Evolutionary conservation across 2,113 vertebrate species (phyloP).

Genomic region (Centropus unirufus): DNA sequence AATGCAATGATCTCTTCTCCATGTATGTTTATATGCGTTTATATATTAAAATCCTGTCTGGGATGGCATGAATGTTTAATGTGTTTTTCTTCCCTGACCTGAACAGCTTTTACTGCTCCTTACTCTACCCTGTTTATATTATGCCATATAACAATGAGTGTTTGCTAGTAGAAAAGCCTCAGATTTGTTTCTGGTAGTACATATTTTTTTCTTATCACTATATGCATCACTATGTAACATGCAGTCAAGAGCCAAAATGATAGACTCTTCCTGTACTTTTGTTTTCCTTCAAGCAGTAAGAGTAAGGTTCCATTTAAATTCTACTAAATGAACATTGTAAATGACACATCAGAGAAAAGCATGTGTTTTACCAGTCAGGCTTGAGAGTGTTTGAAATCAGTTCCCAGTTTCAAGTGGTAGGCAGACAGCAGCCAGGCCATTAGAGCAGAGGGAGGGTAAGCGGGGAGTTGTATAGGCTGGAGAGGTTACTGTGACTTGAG

Average conservation of each 20-base stretch:
- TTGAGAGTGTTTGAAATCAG: slow-evolving; percentile 4
- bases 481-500: background rate
- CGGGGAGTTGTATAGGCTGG: background rate
- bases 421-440: background rate
- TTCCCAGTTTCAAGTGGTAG: background rate
- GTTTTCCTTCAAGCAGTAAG: background rate
- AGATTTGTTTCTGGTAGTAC: background rate
- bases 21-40: background rate
- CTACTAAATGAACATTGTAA: background rate
- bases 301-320: background rate
- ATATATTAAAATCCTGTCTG: background rate
- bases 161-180: slow-evolving; percentile 1
- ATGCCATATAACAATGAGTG: background rate
- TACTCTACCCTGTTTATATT: background rate
- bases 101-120: background rate
- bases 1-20: background rate
- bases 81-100: background rate
- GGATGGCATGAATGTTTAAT: background rate
- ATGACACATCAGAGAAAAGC: slow-evolving; percentile 1
- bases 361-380: background rate
- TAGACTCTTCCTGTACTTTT: background rate
- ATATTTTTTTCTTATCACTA: background rate
- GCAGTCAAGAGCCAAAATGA: background rate
- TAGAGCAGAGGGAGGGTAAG: background rate
- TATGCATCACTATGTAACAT: background rate